A percentile compares a stretch with the other conserved stretches of the same genome.
Conservation (phyloP, 2,797 vertebrate species). For the Scarus forsteni region DNA sequence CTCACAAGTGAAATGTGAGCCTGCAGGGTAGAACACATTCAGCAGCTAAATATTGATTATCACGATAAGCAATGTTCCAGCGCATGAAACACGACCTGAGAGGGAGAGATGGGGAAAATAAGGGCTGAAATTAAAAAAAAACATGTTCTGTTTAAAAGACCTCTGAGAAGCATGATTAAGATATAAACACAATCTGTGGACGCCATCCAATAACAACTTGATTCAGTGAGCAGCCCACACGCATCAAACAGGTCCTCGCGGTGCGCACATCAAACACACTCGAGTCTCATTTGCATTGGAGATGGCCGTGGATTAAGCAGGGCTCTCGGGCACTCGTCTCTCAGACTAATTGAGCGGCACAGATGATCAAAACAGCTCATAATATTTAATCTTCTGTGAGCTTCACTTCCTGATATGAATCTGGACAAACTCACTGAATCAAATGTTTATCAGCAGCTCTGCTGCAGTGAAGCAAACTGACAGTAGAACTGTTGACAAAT, state of each 20-base stretch:
- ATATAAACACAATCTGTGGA: constrained; percentile 30
- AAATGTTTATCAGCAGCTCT: background rate
- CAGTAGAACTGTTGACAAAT: background rate
- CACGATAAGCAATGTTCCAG: constrained; percentile 18
- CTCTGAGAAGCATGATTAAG: constrained; percentile 26
- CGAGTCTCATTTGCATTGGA: constrained; percentile 49
- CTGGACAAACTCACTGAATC: constrained; percentile 7
- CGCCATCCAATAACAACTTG: constrained; percentile 30
- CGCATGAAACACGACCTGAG: constrained; percentile 7
- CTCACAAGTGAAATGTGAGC: constrained; percentile 47
- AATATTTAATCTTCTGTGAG: constrained; percentile 24
- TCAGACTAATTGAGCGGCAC: constrained; percentile 38
- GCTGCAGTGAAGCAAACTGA: background rate
- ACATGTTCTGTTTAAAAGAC: constrained; percentile 24
- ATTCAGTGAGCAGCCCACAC: constrained; percentile 27
- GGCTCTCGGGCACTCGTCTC: constrained; percentile 37
- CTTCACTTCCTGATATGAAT: constrained; percentile 4
- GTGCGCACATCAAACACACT: constrained; percentile 50
- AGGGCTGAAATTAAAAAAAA: background rate
- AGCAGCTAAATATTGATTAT: constrained; percentile 42
- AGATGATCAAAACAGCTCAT: constrained; percentile 23
- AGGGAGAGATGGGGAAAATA: background rate
- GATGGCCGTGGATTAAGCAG: constrained; percentile 29
- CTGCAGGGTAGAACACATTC: constrained; percentile 8
- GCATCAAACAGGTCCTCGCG: constrained; percentile 42